phyloP scores from a whole-genome alignment of 1,140 invertebrate species.

The Ips nitidus region DNA sequence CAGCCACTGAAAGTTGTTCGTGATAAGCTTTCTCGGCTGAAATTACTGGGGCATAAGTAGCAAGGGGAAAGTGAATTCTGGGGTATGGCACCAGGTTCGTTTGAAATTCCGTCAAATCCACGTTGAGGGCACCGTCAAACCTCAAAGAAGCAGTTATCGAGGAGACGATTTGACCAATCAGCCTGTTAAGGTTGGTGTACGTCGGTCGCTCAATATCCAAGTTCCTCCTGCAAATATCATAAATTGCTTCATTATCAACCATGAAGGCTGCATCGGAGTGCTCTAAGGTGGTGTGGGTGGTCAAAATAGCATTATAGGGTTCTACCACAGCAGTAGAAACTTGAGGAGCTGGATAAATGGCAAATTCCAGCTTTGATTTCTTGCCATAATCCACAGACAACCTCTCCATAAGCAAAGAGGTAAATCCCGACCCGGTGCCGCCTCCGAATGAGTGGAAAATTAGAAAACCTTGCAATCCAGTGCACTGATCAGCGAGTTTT shows the following conservation, averaged over 20 bases:
- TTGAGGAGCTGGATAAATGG: not conserved
- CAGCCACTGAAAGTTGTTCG: not conserved
- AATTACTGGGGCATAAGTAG: not conserved
- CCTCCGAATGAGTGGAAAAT: not conserved
- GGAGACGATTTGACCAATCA: not conserved
- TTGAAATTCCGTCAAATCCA: not conserved
- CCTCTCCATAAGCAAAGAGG: not conserved
- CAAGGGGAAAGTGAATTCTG: not conserved
- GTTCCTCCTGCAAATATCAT: conserved; percentile 56
- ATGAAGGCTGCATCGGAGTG: conserved; percentile 81
- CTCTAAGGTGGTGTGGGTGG: conserved; percentile 78
- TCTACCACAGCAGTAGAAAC: not conserved
- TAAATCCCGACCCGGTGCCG: not conserved
- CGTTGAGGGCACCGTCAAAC: conserved; percentile 47
- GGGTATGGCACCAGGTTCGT: not conserved
- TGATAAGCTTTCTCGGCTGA: not conserved
- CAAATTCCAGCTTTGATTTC: not conserved
- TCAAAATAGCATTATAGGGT: not conserved
- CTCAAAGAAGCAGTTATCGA: not conserved
- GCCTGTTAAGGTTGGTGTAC: not conserved
- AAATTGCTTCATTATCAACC: conserved; percentile 89
- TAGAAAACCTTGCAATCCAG: not conserved
- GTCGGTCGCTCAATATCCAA: not conserved
- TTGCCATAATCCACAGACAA: not conserved
- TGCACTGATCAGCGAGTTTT: not conserved